phyloP scores from a whole-genome alignment of 2,888 invertebrate genomes.

The Rhagonycha lutea region DNA sequence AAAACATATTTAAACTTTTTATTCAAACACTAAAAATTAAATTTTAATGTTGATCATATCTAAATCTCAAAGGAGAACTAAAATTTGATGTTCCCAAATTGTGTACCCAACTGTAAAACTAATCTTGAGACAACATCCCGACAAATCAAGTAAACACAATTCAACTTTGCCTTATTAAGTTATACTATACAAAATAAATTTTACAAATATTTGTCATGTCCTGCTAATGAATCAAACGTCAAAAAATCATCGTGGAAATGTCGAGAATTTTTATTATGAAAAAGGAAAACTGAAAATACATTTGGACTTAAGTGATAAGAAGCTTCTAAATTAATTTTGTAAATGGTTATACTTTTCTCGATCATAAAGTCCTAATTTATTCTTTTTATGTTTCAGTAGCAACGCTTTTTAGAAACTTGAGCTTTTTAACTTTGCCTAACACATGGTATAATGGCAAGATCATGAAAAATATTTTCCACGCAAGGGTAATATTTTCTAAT shows the following conservation, averaged over 20 bases:
- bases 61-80: neutral
- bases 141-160: constrained; percentile 9
- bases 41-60: neutral
- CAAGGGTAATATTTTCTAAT: neutral
- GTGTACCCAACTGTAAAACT: constrained; percentile 1
- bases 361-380: neutral
- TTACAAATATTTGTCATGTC: neutral
- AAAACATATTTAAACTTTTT: neutral
- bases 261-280: neutral
- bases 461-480: neutral
- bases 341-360: neutral
- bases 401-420: neutral
- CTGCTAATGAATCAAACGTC: neutral
- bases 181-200: neutral
- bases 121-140: constrained; percentile 6
- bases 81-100: constrained; percentile 1
- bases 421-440: neutral
- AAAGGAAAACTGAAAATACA: neutral
- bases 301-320: neutral
- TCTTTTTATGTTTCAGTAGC: neutral
- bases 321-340: neutral
- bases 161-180: neutral
- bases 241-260: neutral
- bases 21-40: neutral
- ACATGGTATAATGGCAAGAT: neutral